Evolutionary conservation across 1,140 invertebrate species (phyloP).

Genomic region (Harpegnathos saltator): DNA sequence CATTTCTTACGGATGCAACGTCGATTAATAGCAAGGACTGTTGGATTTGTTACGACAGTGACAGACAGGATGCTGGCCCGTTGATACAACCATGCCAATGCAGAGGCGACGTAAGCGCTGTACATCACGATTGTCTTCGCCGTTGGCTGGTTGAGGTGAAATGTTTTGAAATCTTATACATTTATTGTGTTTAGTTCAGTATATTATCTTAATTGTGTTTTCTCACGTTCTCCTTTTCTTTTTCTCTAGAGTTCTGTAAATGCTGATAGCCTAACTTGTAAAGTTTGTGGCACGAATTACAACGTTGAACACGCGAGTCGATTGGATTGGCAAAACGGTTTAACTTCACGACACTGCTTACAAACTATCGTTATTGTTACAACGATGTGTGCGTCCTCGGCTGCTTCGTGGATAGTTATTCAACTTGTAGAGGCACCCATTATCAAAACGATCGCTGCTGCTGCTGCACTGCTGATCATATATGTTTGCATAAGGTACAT

Average conservation of each 20-base stretch:
- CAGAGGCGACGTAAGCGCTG: slow-evolving; percentile 95
- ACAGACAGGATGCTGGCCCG: slow-evolving; percentile 91
- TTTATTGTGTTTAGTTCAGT: slow-evolving; percentile 23
- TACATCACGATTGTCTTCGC: slow-evolving; percentile 97
- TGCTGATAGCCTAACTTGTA: slow-evolving; percentile 90
- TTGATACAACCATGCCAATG: slow-evolving; percentile 96
- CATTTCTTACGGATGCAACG: slow-evolving; percentile 72
- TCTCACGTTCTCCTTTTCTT: slow-evolving; percentile 31
- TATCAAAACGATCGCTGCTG: slow-evolving; percentile 92
- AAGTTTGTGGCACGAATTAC: slow-evolving; percentile 92
- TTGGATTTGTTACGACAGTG: slow-evolving; percentile 97
- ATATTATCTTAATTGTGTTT: slow-evolving; percentile 17
- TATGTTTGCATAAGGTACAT: slow-evolving; percentile 93
- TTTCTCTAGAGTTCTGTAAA: slow-evolving; percentile 88
- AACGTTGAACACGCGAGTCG: slow-evolving; percentile 90
- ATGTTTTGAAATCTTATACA: slow-evolving; percentile 10
- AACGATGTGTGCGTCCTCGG: slow-evolving; percentile 91
- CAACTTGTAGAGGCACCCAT: slow-evolving; percentile 92
- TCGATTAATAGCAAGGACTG: slow-evolving; percentile 89
- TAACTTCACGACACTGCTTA: slow-evolving; percentile 93
- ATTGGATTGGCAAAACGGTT: slow-evolving; percentile 92
- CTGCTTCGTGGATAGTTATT: slow-evolving; percentile 92
- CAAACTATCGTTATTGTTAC: slow-evolving; percentile 89
- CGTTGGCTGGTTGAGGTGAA: slow-evolving; percentile 93
- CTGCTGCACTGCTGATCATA: slow-evolving; percentile 92